A percentile compares a stretch with the other conserved stretches of the same genome.
Evolutionary conservation across 2,113 vertebrate genomes (phyloP).

Genomic region (Vulpes ferrilata): DNA sequence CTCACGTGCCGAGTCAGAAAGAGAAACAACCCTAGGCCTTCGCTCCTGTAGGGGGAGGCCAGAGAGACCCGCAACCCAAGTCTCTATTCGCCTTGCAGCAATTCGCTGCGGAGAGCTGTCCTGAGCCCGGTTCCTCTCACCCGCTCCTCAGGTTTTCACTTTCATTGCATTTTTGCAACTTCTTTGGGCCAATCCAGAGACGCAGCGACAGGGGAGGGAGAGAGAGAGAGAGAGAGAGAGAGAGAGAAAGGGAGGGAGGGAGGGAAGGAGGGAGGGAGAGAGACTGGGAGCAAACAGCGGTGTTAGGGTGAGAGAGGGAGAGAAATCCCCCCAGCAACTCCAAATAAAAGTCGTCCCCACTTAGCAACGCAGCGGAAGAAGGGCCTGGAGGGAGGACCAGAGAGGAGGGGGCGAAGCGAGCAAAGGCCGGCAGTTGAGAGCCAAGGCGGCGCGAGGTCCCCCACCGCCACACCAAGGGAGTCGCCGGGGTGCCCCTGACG

Average conservation of each 20-base stretch:
- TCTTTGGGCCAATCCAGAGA: conserved; percentile 61
- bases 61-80: neutral
- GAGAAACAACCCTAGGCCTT: conserved; percentile 77
- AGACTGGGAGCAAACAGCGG: neutral
- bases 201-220: neutral
- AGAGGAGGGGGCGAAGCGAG: neutral
- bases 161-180: conserved; percentile 72
- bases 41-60: neutral
- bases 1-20: conserved; percentile 78
- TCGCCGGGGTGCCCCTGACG: neutral
- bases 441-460: neutral
- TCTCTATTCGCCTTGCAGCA: neutral
- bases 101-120: conserved; percentile 29
- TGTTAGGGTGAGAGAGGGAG: neutral
- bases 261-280: neutral
- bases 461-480: conserved; percentile 48
- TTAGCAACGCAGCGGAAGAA: conserved; percentile 25
- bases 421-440: neutral
- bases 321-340: conserved; percentile 2
- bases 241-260: neutral
- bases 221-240: neutral
- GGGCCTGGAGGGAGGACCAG: neutral
- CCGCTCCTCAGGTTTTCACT: conserved; percentile 70
- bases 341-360: conserved; percentile 72
- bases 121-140: conserved; percentile 50